phyloP scores from a whole-genome alignment of 1,140 invertebrate genomes.

The Wasmannia auropunctata region DNA sequence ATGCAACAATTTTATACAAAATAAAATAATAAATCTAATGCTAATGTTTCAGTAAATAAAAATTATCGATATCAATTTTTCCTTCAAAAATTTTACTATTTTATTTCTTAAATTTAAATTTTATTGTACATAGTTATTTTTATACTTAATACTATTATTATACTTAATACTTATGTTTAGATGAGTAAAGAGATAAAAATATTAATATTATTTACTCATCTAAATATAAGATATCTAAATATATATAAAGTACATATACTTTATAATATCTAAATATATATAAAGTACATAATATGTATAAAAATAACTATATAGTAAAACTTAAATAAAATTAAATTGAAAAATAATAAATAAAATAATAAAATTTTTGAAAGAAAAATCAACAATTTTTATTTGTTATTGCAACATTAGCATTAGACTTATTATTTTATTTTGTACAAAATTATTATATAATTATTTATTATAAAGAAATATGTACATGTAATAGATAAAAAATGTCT shows the following conservation, averaged over 20 bases:
- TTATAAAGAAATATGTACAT: not conserved
- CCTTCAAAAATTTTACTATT: not conserved
- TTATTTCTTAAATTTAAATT: too few relatives aligned
- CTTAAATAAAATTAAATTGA: too few relatives aligned
- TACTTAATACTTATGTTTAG: too few relatives aligned
- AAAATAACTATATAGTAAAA: not conserved
- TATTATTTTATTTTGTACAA: not conserved
- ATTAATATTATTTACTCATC: too few relatives aligned
- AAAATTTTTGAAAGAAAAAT: not conserved
- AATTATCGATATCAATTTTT: not conserved
- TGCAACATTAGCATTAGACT: not conserved
- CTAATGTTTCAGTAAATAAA: not conserved
- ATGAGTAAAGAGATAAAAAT: too few relatives aligned
- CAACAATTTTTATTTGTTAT: not conserved
- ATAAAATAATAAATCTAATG: not conserved
- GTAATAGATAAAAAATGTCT: not conserved
- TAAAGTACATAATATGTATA: not conserved
- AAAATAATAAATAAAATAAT: not conserved
- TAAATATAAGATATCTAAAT: too few relatives aligned
- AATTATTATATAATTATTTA: not conserved
- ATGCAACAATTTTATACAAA: not conserved
- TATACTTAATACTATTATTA: not conserved
- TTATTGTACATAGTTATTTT: not conserved
- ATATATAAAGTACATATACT: too few relatives aligned
- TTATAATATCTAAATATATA: too few relatives aligned